phyloP scores from a whole-genome alignment of 1,140 invertebrate species.

The Adelges cooleyi region DNA sequence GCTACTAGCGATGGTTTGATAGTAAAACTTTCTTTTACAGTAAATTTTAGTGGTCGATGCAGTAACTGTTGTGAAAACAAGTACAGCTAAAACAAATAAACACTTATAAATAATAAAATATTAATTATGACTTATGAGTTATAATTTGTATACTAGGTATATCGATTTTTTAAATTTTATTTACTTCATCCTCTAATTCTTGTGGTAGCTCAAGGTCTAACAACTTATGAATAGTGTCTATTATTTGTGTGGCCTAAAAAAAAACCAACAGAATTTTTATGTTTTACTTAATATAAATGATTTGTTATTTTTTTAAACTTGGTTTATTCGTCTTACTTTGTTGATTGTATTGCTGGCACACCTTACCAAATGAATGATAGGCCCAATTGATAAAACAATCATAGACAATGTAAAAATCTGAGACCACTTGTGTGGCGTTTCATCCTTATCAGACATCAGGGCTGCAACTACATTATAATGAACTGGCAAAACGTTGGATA shows the following conservation, averaged over 20 bases:
- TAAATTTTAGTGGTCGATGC: conserved; percentile 26
- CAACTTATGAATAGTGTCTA: not conserved
- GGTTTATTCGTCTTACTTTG: conserved; percentile 12
- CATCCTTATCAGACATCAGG: not conserved
- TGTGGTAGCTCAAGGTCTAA: not conserved
- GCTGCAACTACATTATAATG: conserved; percentile 28
- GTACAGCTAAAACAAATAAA: conserved; percentile 16
- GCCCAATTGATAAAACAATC: conserved; percentile 11
- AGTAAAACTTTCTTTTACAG: conserved; percentile 23
- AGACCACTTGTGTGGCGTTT: conserved; percentile 19
- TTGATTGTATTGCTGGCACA: conserved; percentile 6
- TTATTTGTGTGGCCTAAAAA: conserved; percentile 8
- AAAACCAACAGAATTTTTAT: not conserved
- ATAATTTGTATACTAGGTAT: not conserved
- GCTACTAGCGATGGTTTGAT: conserved; percentile 27
- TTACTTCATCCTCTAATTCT: conserved; percentile 19
- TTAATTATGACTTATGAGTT: not conserved
- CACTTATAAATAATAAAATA: not conserved
- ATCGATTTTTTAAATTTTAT: not conserved
- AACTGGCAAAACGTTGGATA: conserved; percentile 23
- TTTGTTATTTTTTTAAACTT: too few relatives aligned
- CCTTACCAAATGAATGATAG: conserved; percentile 26
- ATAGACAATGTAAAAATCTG: conserved; percentile 23
- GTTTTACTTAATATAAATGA: not conserved
- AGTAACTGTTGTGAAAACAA: conserved; percentile 29